These are phyloP conservation scores for Poeciliopsis turneri DNA, from an alignment of 2,797 vertebrate genomes.

Conservation along the genomic window DNA sequence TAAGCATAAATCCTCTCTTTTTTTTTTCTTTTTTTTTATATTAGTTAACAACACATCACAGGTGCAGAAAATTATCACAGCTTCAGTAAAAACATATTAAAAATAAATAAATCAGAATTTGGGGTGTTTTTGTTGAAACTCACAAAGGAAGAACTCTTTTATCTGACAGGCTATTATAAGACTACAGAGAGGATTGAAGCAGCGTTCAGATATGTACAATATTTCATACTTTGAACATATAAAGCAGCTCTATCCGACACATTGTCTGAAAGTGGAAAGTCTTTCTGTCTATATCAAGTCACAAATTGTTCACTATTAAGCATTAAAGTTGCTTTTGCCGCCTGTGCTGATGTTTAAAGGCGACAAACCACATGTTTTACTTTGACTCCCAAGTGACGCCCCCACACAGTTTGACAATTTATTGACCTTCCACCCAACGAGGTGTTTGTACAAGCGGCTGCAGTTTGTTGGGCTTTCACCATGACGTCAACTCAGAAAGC, in stretches of 20 bases:
- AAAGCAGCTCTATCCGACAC: neutral
- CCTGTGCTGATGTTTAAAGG: slow-evolving; percentile 9
- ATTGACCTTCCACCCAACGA: slow-evolving; percentile 35
- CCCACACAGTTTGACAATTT: slow-evolving; percentile 24
- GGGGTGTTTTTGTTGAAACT: neutral
- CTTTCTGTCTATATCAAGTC: neutral
- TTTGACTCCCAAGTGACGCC: slow-evolving; percentile 4
- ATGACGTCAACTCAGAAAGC: slow-evolving; percentile 60
- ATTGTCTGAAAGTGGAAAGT: neutral
- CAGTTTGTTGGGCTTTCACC: slow-evolving; percentile 58
- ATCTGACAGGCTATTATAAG: slow-evolving; percentile 42
- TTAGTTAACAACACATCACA: neutral
- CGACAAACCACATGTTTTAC: slow-evolving; percentile 48
- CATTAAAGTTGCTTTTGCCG: neutral
- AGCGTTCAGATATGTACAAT: neutral
- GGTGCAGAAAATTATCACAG: slow-evolving; percentile 1
- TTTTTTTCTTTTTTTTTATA: neutral
- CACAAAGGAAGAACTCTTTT: slow-evolving; percentile 15
- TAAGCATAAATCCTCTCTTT: neutral
- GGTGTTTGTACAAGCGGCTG: slow-evolving; percentile 24
- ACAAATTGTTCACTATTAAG: neutral
- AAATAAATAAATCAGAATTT: neutral
- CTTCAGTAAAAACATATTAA: neutral
- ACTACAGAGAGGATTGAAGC: neutral
- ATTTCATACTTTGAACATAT: neutral